Conservation (phyloP, 2,113 vertebrate genomes). For the Coturnix japonica region DNA sequence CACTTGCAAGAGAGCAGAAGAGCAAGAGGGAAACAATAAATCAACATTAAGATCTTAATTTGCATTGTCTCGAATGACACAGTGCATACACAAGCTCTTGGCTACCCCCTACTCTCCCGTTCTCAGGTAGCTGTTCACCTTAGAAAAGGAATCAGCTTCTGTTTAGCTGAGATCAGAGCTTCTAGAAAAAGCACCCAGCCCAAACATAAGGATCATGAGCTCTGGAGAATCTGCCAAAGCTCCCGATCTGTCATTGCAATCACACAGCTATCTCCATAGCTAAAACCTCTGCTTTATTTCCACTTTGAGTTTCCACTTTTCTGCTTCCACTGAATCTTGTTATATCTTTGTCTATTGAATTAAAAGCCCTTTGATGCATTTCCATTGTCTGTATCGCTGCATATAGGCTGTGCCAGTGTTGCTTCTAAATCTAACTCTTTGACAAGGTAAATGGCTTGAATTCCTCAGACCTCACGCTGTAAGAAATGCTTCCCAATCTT, state of each 20-base stretch:
- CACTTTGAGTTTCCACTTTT: conserved; percentile 8
- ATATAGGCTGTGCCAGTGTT: not conserved
- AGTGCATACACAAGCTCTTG: not conserved
- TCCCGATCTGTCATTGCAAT: not conserved
- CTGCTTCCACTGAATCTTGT: not conserved
- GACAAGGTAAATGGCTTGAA: conserved; percentile 31
- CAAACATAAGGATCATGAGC: not conserved
- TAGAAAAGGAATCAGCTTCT: not conserved
- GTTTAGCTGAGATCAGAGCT: not conserved
- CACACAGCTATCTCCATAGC: not conserved
- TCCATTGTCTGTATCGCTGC: not conserved
- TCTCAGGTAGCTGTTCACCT: not conserved
- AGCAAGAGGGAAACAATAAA: not conserved
- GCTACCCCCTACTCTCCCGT: not conserved
- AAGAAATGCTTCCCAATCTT: conserved; percentile 19
- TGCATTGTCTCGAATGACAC: not conserved
- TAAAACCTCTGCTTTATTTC: conserved; percentile 6
- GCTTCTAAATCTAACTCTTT: conserved; percentile 46
- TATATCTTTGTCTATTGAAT: conserved; percentile 42
- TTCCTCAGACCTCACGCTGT: not conserved
- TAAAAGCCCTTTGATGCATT: conserved; percentile 49
- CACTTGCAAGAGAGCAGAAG: not conserved
- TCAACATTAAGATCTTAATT: not conserved
- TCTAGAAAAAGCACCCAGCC: not conserved
- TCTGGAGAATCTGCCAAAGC: not conserved